Conservation (phyloP, 2,113 vertebrate species). For the Bufo bufo region DNA sequence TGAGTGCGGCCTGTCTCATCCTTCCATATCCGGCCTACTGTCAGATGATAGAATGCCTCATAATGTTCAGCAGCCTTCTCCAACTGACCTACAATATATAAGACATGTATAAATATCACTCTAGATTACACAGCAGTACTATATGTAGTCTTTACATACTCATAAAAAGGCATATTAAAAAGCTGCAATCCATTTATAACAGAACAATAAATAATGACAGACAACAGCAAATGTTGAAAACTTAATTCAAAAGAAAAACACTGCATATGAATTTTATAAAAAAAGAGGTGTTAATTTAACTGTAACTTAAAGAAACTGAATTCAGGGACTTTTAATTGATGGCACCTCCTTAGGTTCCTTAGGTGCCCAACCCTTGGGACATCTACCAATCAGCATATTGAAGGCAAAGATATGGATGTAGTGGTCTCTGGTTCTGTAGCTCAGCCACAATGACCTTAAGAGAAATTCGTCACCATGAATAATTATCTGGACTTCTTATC, state of each 20-base stretch:
- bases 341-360: too few relatives aligned
- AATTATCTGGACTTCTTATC: too few relatives aligned
- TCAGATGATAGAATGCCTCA: conserved; percentile 77
- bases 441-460: too few relatives aligned
- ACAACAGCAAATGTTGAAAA: background rate
- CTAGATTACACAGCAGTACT: conserved; percentile 31
- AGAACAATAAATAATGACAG: background rate
- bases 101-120: conserved; percentile 57
- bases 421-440: too few relatives aligned
- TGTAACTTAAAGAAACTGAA: too few relatives aligned
- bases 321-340: too few relatives aligned
- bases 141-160: conserved; percentile 22
- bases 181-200: background rate
- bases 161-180: background rate
- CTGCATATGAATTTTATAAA: background rate
- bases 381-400: too few relatives aligned
- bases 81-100: conserved; percentile 74
- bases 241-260: background rate
- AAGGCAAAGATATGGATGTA: too few relatives aligned
- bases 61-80: conserved; percentile 76
- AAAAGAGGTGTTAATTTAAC: background rate
- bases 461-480: too few relatives aligned
- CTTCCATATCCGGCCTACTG: conserved; percentile 73
- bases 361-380: too few relatives aligned
- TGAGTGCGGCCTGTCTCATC: conserved; percentile 71